Evolutionary conservation across 2,113 vertebrate genomes (phyloP).

Genomic region (Asarcornis scutulata): DNA sequence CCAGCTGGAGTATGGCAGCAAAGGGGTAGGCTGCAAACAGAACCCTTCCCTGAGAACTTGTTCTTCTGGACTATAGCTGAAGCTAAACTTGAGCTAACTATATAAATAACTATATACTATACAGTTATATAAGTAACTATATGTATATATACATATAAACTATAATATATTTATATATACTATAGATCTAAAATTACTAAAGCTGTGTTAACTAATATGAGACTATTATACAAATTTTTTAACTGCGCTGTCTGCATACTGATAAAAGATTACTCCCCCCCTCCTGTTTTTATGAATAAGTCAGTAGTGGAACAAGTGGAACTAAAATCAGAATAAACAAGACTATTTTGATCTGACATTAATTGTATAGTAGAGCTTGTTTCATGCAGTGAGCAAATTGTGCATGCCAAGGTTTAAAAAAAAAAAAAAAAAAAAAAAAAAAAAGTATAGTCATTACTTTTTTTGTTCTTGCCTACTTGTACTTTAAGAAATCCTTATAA

Average conservation of each 20-base stretch:
- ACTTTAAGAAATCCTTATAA: conserved; percentile 19
- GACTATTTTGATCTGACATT: conserved; percentile 60
- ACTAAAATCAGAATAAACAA: conserved; percentile 66
- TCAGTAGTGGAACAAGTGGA: conserved; percentile 35
- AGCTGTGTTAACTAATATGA: neutral
- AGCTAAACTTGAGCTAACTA: neutral
- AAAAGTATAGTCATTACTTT: conserved; percentile 25
- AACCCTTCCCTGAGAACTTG: neutral
- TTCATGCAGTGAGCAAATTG: conserved; percentile 52
- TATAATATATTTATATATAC: neutral
- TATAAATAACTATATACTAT: neutral
- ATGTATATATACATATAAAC: neutral
- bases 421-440: conserved; percentile 54
- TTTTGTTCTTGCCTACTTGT: conserved; percentile 11
- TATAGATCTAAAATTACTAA: neutral
- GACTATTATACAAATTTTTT: conserved; percentile 32
- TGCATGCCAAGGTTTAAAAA: conserved; percentile 8
- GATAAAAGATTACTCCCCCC: conserved; percentile 19
- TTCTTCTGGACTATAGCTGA: neutral
- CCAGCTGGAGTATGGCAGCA: neutral
- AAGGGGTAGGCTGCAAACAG: neutral
- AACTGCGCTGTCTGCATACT: conserved; percentile 27
- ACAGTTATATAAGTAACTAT: neutral
- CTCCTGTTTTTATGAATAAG: conserved; percentile 14
- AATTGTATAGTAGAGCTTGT: conserved; percentile 57